Base-by-base conservation (phyloP, 2,113 vertebrate species). In the Phaethornis superciliosus region DNA sequence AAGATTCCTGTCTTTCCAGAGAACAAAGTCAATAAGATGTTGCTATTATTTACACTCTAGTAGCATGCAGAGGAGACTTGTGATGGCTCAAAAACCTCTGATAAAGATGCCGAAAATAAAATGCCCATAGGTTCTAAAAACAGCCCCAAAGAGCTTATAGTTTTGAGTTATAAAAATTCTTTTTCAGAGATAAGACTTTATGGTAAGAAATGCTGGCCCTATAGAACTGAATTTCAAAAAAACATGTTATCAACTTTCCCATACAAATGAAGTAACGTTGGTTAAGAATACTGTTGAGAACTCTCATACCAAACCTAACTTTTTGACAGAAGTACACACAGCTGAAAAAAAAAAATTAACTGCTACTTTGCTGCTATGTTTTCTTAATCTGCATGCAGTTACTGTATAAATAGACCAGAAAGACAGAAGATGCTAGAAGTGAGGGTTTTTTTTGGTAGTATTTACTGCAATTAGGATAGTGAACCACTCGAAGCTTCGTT, bases 1-100 rank as follows among this genome's bases (percentile, higher is more conserved):
- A 79, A 55, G 82, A 69, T 70, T 65, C 46, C 63, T 77, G 77
- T 49, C 63, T 70, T 93, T 80, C 59, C 78, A 30, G 63, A 90
- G 70, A 87, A 96, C 46, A 89, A 96, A 89, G 87, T 80, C 67
- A 32, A 77, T 13, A 51, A 55, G 64, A 82, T 67, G 58, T 63
- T 88, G 72, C 72, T 96, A 74, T 83, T 93, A 93, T 94, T 94
- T 94, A 92, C 72, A 88, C 64, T 81, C 85, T 44, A 64, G 76
- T 19, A 78, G 80, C 1, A 0, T 59, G 55, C 82, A 74, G 63
- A 87, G 51, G 68, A 76, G 72, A 88, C 47, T 76, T 88, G 68
- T 55, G 69, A 83, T 52, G 82, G 82, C 68, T 93, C 68, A 93
- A 93, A 95, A 93, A 65, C 52, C 83, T 90, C 72, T 90, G 76